Evolutionary conservation across 2,113 vertebrate species (phyloP).

Genomic region (Lichenostomus cassidix): DNA sequence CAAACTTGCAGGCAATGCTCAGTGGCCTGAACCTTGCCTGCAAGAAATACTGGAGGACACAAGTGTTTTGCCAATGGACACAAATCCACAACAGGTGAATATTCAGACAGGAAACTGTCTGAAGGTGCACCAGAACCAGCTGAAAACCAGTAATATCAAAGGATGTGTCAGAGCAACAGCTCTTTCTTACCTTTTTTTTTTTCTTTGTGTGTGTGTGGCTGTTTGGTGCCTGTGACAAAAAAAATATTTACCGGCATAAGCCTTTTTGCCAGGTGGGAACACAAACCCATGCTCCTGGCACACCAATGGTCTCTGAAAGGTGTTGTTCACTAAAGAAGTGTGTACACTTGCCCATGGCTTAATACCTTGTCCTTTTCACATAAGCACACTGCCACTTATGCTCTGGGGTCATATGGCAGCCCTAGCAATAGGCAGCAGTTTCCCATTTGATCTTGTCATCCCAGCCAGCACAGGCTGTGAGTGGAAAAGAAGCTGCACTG

Average conservation of each 20-base stretch:
- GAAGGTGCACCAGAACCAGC: not conserved
- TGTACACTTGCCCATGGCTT: not conserved
- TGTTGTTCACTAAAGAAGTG: not conserved
- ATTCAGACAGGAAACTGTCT: not conserved
- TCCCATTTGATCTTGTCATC: rapidly evolving
- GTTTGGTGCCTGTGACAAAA: not conserved
- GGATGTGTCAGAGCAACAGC: not conserved
- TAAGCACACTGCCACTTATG: not conserved
- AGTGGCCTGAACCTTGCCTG: not conserved
- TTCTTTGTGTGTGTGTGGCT: too few relatives aligned
- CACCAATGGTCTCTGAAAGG: not conserved
- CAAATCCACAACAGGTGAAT: not conserved
- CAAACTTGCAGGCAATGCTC: not conserved
- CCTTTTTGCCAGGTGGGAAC: not conserved
- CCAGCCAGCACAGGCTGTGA: rapidly evolving
- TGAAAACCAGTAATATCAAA: not conserved
- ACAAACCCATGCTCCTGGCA: not conserved
- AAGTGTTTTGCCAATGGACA: not conserved
- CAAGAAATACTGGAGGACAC: not conserved
- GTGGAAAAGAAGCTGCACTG: not conserved
- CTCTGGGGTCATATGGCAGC: not conserved
- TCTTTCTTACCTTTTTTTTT: not conserved
- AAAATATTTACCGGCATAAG: not conserved
- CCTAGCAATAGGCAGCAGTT: not conserved
- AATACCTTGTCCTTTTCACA: not conserved